phyloP scores from a whole-genome alignment of 1,140 invertebrate species.

The Micrasema longulum region DNA sequence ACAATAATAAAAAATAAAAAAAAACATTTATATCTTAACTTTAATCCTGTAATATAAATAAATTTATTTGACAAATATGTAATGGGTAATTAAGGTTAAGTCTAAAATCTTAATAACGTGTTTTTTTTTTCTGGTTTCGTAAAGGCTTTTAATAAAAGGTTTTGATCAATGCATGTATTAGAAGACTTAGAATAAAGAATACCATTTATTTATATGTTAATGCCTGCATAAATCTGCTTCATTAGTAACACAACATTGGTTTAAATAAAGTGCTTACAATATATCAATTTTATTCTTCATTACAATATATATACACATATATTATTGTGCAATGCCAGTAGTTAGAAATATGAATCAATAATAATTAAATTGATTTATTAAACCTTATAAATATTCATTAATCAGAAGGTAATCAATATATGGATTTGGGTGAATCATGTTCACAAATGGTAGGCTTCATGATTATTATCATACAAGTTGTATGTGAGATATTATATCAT shows the following conservation, averaged over 20 bases:
- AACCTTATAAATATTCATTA: neutral
- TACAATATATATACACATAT: conserved; percentile 23
- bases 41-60: neutral
- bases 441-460: no score
- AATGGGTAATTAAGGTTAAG: neutral
- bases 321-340: neutral
- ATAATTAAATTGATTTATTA: conserved; percentile 4
- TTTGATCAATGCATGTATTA: neutral
- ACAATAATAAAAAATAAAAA: neutral
- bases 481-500: no score
- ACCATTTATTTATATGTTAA: conserved; percentile 30
- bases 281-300: conserved; percentile 8
- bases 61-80: neutral
- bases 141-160: neutral
- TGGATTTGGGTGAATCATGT: conserved; percentile 12
- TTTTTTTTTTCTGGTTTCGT: neutral
- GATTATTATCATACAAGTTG: no score
- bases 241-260: conserved; percentile 23
- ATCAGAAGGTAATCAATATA: conserved; percentile 19
- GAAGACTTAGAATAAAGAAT: conserved; percentile 1
- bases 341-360: conserved; percentile 12
- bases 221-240: conserved; percentile 17
- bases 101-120: no score
- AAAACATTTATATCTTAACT: neutral
- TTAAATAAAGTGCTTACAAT: conserved; percentile 26